A percentile compares a stretch with the other conserved stretches of the same genome.
Conservation (phyloP, 2,797 vertebrate genomes). For the Cyclura pinguis region DNA sequence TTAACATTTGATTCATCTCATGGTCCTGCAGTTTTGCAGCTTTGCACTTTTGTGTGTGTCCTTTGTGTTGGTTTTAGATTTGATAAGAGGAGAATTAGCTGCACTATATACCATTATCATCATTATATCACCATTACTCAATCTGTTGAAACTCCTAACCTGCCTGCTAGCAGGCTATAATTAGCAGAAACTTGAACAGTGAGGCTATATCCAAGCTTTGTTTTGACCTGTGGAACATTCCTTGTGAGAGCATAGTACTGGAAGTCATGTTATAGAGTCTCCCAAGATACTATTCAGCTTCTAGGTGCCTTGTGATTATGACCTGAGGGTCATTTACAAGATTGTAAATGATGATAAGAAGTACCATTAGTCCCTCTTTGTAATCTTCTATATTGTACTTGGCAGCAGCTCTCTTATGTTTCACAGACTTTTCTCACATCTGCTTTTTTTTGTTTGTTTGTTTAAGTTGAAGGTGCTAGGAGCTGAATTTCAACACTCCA, state of each 20-base stretch:
- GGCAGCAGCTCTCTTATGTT: not conserved
- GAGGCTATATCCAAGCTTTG: not conserved
- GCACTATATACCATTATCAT: not conserved
- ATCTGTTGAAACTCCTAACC: not conserved
- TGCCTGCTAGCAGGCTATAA: not conserved
- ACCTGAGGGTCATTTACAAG: not conserved
- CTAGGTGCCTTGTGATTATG: not conserved
- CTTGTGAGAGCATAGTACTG: not conserved
- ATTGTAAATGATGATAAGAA: not conserved
- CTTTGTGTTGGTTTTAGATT: not conserved
- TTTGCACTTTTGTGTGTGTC: not conserved
- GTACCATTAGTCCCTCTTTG: too few species aligned
- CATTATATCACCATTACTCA: not conserved
- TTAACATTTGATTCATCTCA: not conserved
- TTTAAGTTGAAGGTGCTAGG: not conserved
- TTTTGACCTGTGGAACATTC: not conserved
- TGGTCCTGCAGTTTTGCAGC: not conserved
- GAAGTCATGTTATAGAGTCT: not conserved
- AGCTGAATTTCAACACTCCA: too few species aligned
- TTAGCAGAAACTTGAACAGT: not conserved
- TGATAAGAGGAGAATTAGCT: not conserved
- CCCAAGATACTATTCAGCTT: not conserved
- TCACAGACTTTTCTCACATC: not conserved
- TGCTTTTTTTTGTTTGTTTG: not conserved
- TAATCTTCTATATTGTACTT: too few species aligned